Evolutionary conservation across 2,113 vertebrate species (phyloP).

Genomic region (Gulo gulo): DNA sequence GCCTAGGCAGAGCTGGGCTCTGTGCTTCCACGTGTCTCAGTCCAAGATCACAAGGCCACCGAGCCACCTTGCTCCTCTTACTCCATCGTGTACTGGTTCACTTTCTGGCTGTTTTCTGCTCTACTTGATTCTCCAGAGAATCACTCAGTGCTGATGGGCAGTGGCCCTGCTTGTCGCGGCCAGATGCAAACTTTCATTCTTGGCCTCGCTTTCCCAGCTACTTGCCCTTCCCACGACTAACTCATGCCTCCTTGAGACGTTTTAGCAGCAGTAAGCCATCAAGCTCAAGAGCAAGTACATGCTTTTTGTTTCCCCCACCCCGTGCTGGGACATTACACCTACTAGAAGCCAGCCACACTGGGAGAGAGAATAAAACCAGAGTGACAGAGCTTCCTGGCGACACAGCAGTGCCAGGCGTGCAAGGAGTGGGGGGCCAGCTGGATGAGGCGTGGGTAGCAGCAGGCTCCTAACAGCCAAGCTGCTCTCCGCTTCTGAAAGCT

Average conservation of each 20-base stretch:
- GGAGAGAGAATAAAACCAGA: constrained; percentile 27
- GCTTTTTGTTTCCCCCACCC: constrained; percentile 30
- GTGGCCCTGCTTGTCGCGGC: fast-evolving
- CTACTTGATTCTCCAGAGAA: background rate
- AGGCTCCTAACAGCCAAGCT: background rate
- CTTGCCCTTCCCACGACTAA: background rate
- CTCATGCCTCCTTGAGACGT: constrained; percentile 46
- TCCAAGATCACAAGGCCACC: background rate
- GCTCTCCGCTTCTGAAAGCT: constrained; percentile 28
- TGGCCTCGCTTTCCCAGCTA: background rate
- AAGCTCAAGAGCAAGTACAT: constrained; percentile 54
- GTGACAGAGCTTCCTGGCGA: background rate
- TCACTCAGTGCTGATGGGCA: too few relatives aligned
- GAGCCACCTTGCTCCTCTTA: background rate
- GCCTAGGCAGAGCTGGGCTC: background rate
- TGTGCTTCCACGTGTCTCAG: background rate
- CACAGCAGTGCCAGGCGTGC: background rate
- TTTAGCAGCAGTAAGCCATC: constrained; percentile 63
- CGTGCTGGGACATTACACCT: constrained; percentile 47
- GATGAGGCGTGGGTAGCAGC: background rate
- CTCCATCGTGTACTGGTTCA: background rate
- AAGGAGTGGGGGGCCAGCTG: background rate
- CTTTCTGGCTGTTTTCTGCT: background rate
- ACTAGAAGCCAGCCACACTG: background rate
- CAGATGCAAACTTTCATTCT: background rate